Evolutionary conservation across 1,140 invertebrate species (phyloP), one percentile per base, ranked within the genome.

Genomic region (Heliothis subflexa): DNA sequence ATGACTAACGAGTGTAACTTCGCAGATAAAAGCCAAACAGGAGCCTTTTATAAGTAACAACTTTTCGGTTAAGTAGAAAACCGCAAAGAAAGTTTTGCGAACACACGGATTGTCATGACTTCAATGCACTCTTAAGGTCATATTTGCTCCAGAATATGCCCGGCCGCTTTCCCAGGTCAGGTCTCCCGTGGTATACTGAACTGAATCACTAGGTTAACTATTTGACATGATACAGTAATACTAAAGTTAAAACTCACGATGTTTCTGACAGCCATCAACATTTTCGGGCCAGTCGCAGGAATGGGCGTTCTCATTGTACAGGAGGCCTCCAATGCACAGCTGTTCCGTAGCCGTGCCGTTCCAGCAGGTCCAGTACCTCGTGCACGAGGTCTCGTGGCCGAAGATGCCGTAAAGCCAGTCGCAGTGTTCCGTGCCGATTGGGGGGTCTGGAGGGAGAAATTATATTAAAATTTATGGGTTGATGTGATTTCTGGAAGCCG

Each of bases 261-360:
- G 98, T 91, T 98, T 98, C 88, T 98, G 98, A 89, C 98, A 99
- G 57, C 98, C 98, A 21, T 97, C 97, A 9, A 98, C 98, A 91
- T 98, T 98, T 88, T 98, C 97, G 0, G 98, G 98, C 98, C 98
- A 99, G 89, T 99, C 98, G 89, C 98, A 99, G 9, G 98, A 97
- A 86, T 98, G 97, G 0, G 97, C 97, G 82, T 97, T 96, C 93
- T 99, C 98, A 89, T 98, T 98, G 95, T 98, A 99, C 9, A 99
- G 95, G 5, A 99, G 95, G 1, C 98, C 98, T 54, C 98, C 98
- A 83, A 98, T 98, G 93, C 98, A 99, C n/a, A 98, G 96, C 90
- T 98, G 98, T 91, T 98, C 98, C 0, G 98, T 98, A 12, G 98
- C 97, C 0, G 98, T 98, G 47, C 98, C 98, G 91, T 98, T 98